phyloP scores from a whole-genome alignment of 2,113 vertebrate species.

The Lycaon pictus region DNA sequence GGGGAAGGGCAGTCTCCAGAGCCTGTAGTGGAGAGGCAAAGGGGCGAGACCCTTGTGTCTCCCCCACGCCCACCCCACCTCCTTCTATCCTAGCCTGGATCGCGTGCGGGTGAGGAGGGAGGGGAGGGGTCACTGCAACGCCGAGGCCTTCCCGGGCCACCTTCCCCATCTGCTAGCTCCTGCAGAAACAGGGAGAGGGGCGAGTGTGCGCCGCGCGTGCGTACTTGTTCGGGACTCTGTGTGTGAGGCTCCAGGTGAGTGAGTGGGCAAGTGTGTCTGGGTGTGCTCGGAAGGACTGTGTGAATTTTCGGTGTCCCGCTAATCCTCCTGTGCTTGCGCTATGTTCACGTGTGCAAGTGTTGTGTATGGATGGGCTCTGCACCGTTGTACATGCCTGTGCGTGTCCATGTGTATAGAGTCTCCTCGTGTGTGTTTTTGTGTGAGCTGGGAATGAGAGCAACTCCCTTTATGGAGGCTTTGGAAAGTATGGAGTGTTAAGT shows the following conservation, averaged over 20 bases:
- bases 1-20: neutral
- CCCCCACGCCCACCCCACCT: neutral
- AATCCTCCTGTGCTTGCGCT: neutral
- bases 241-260: neutral
- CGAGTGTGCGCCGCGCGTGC: neutral
- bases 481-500: neutral
- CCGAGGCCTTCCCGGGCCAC: neutral
- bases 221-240: neutral
- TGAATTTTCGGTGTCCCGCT: neutral
- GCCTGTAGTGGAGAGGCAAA: neutral
- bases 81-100: neutral
- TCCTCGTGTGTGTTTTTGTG: neutral
- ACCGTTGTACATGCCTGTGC: too few relatives aligned
- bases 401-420: accelerated
- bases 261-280: neutral
- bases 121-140: neutral
- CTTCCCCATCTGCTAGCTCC: neutral
- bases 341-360: neutral
- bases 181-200: neutral
- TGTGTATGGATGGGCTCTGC: neutral
- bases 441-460: neutral
- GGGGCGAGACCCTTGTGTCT: neutral
- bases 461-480: neutral
- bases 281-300: neutral
- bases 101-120: neutral